Conservation (phyloP, 2,113 vertebrate species). For the Dromaius novaehollandiae region DNA sequence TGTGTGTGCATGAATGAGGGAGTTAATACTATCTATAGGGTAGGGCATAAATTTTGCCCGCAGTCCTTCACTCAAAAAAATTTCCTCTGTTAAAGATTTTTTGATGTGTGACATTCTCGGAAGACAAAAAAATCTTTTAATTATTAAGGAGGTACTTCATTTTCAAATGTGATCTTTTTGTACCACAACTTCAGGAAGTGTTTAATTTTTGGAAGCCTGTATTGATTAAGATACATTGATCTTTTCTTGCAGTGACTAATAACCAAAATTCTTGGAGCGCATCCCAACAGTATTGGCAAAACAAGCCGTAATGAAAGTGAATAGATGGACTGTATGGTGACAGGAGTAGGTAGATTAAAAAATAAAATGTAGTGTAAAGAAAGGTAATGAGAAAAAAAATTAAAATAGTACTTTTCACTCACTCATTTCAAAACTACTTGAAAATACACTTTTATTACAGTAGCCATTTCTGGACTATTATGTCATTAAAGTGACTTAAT, state of each 20-base stretch:
- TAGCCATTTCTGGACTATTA: not conserved
- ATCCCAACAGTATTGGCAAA: not conserved
- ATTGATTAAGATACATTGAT: not conserved
- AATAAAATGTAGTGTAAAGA: not conserved
- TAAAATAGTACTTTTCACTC: rapidly evolving
- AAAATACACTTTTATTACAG: not conserved
- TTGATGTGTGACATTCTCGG: not conserved
- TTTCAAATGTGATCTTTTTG: not conserved
- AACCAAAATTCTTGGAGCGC: not conserved
- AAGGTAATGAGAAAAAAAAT: not conserved
- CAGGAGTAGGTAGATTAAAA: not conserved
- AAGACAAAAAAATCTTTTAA: not conserved
- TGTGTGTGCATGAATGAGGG: not conserved
- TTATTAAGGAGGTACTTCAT: not conserved
- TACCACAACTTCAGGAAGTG: not conserved
- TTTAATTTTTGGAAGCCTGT: not conserved
- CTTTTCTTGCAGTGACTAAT: not conserved
- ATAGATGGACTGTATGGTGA: not conserved
- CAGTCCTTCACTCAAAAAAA: not conserved
- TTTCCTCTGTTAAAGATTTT: not conserved
- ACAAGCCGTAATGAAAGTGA: not conserved
- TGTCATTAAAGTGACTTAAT: not conserved
- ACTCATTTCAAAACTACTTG: not conserved
- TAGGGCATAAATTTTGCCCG: not conserved
- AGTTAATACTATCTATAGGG: not conserved